Evolutionary conservation across 2,888 invertebrate genomes (phyloP), one percentile per base, ranked within the genome.

Genomic region (Lasioglossum villosulum): DNA sequence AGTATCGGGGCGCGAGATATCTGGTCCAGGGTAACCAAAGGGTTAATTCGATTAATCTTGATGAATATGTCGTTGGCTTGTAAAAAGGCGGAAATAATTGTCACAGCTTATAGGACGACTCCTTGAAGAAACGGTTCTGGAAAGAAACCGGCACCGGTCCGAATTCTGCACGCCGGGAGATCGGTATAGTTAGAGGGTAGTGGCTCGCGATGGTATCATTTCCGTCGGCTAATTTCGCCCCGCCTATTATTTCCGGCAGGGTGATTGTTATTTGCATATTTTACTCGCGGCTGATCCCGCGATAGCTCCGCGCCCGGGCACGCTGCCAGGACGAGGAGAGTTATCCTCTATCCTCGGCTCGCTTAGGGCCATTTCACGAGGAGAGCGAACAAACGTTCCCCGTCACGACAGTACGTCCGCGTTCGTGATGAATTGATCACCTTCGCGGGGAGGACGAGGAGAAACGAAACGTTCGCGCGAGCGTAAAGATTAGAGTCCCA

Each of bases 221-320:
- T 84, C 86, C 77, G 72, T 70, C 63, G 70, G 59, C 48, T 71
- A 70, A 66, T 52, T 86, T 77, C 72, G 56, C 52, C 42, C 63
- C 68, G 73, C 59, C 77, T 74, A 84, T 71, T 84, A 52, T 84
- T 79, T 81, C 82, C 71, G 45, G 45, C 71, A 39, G 70, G 3
- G 27, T 30, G 59, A 78, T 80, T 68, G 79, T 85, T 80, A 86
- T 88, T 85, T 83, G 79, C 78, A 74, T 86, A 82, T 75, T 80
- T 81, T 73, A 39, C 75, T 30, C 37, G 56, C 34, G 34, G 30
- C 52, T 30, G 88, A 84, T 88, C 72, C 52, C 45, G 72, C 78
- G 82, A 88, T 83, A 86, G 78, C 19, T 3, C 30, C 6, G 23
- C 14, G 52, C 42, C 34, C 72, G 70, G 45, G 71, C 77, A n/a